These are phyloP conservation scores for Perognathus longimembris DNA, from an alignment of 2,113 vertebrate species.

Conservation along the genomic window DNA sequence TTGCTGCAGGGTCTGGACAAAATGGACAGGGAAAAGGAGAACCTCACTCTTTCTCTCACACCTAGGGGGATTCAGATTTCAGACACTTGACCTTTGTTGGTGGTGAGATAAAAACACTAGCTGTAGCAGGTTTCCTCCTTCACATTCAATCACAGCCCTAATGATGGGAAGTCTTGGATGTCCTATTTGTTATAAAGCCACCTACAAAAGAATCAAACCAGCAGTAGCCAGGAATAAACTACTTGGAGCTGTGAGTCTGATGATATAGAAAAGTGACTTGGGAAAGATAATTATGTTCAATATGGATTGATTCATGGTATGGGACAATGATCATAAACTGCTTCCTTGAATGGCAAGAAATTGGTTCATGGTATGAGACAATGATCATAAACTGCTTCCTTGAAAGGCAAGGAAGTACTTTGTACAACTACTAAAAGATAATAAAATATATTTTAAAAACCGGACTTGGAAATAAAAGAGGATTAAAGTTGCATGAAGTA, in stretches of 20 bases:
- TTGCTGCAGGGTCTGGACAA: no score
- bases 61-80: slow-evolving; percentile 55
- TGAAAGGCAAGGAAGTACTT: no score
- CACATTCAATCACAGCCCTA: slow-evolving; percentile 16
- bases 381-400: no score
- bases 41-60: slow-evolving; percentile 13
- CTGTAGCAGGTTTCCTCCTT: slow-evolving; percentile 53
- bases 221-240: slow-evolving; percentile 31
- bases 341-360: no score
- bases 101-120: slow-evolving; percentile 71
- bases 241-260: neutral
- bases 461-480: neutral
- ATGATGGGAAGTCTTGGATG: slow-evolving; percentile 10
- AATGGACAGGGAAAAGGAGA: slow-evolving; percentile 49
- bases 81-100: slow-evolving; percentile 73
- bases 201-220: slow-evolving; percentile 6
- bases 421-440: no score
- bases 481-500: slow-evolving; percentile 11
- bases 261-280: neutral
- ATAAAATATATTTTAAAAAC: no score
- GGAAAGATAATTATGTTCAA: slow-evolving; percentile 38
- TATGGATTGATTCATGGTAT: neutral
- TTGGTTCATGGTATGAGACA: no score
- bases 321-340: neutral
- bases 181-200: slow-evolving; percentile 39